Evolutionary conservation across 2,797 vertebrate genomes (phyloP), one percentile per base, ranked within the genome.

Genomic region (Clarias fuscus): DNA sequence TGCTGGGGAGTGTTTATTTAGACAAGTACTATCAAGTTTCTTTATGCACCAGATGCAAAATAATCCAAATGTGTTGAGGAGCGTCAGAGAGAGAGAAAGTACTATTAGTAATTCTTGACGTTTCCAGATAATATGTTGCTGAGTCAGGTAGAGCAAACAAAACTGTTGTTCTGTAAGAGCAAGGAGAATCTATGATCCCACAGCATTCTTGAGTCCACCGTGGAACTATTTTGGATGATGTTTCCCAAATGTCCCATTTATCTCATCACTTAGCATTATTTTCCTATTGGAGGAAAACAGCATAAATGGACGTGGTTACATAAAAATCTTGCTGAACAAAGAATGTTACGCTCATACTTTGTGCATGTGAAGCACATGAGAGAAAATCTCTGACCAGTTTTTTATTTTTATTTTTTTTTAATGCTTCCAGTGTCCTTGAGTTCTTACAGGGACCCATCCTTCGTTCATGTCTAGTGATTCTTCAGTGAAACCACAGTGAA

Each of bases 401-500:
- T 37, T 5, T 56, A 4, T 56, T 56, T 68, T 88, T 68, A 70
- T 37, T 37, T 5, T 56, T 14, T 56, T 56, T 68, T 88, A 78
- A 79, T 85, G 71, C 70, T 68, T 18, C 5, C 58, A 30, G 79
- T 56, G 58, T 79, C 62, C 33, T 59, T 30, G 73, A 85, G 68
- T 56, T 40, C n/a, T 84, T 85, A 48, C 84, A 73, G 85, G 77
- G 48, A 62, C 80, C 20, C 48, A 43, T 85, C 86, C 37, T 70
- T 83, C 83, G 86, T 88, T 89, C 77, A 88, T 87, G 87, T 83
- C 58, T 75, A 73, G 67, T 65, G 61, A 86, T 84, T 84, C 85
- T 33, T 84, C 68, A 61, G 67, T 48, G 37, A 87, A 89, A 86
- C 87, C 88, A 86, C 84, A 83, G 65, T 73, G 75, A 90, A 89